Evolutionary conservation across 2,888 invertebrate genomes (phyloP).

Genomic region (Ferdinandea cuprea): DNA sequence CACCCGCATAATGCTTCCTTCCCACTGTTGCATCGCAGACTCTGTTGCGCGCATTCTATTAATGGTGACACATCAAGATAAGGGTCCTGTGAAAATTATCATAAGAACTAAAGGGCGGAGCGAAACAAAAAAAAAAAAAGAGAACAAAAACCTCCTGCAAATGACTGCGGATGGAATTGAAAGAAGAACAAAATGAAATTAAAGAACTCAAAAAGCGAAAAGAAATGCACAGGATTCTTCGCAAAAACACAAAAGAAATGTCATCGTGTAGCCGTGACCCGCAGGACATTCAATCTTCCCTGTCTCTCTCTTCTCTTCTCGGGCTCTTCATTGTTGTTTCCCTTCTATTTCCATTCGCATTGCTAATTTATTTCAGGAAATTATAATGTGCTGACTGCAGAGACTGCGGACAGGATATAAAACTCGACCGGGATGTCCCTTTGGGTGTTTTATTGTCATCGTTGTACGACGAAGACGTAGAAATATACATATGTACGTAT

Average conservation of each 20-base stretch:
- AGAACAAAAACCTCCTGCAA: conserved; percentile 20
- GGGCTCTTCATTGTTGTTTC: conserved; percentile 16
- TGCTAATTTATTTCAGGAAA: conserved; percentile 75
- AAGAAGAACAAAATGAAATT: conserved; percentile 4
- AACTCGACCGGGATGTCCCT: conserved; percentile 69
- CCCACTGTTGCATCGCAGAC: conserved; percentile 56
- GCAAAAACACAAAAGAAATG: conserved; percentile 68
- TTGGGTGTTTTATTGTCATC: conserved; percentile 73
- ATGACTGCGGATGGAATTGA: conserved; percentile 43
- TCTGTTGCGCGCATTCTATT: conserved; percentile 68
- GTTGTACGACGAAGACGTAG: conserved; percentile 13
- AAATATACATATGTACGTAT: conserved; percentile 24
- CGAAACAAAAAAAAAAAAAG: background rate
- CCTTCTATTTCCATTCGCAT: conserved; percentile 68
- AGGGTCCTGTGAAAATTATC: conserved; percentile 73
- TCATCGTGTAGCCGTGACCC: no score
- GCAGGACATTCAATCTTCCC: conserved; percentile 59
- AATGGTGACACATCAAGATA: conserved; percentile 73
- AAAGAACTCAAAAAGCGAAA: conserved; percentile 27
- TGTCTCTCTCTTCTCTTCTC: background rate
- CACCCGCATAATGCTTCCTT: conserved; percentile 65
- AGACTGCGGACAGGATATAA: conserved; percentile 75
- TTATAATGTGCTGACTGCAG: conserved; percentile 75
- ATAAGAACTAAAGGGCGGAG: conserved; percentile 40
- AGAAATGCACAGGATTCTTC: conserved; percentile 25